Percentiles rank a stretch among this genome's conserved stretches.
phyloP scores from a whole-genome alignment of 2,797 vertebrate genomes.

The Brachyrhaphis roseni region DNA sequence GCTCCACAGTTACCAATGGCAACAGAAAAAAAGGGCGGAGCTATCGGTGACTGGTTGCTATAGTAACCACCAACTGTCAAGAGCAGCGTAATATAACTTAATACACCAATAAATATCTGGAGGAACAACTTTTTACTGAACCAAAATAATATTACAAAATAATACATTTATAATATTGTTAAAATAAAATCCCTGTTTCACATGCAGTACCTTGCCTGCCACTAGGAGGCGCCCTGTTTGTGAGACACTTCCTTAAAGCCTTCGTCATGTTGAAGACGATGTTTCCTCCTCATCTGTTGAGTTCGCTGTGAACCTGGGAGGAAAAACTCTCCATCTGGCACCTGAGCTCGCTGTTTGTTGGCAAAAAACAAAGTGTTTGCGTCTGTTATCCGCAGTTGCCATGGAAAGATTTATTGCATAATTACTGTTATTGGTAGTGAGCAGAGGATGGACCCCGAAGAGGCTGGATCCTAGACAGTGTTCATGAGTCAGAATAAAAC shows the following conservation, averaged over 20 bases:
- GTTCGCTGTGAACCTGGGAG: slow-evolving; percentile 14
- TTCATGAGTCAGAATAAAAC: slow-evolving; percentile 62
- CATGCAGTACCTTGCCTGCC: too few relatives aligned
- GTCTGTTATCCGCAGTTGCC: slow-evolving; percentile 71
- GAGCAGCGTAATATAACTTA: too few relatives aligned
- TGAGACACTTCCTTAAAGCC: slow-evolving; percentile 10
- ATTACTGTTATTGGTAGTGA: slow-evolving; percentile 69
- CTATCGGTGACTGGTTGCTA: too few relatives aligned
- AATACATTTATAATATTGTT: too few relatives aligned
- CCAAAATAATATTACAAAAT: too few relatives aligned
- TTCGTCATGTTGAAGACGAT: slow-evolving; percentile 41
- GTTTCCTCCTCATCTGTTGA: slow-evolving; percentile 19
- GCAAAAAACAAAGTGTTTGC: slow-evolving; percentile 61
- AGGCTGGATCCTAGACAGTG: slow-evolving; percentile 52
- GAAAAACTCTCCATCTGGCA: slow-evolving; percentile 55
- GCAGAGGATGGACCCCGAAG: slow-evolving; percentile 62
- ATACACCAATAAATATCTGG: too few relatives aligned
- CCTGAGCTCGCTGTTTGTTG: slow-evolving; percentile 60
- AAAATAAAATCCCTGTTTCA: too few relatives aligned
- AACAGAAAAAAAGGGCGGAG: too few relatives aligned
- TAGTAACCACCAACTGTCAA: too few relatives aligned
- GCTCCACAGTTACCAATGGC: too few relatives aligned
- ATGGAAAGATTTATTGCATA: slow-evolving; percentile 72
- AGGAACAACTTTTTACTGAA: too few relatives aligned
- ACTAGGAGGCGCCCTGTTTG: too few relatives aligned